Base-by-base conservation (phyloP, 2,888 invertebrate species). In the Baccha elongata region DNA sequence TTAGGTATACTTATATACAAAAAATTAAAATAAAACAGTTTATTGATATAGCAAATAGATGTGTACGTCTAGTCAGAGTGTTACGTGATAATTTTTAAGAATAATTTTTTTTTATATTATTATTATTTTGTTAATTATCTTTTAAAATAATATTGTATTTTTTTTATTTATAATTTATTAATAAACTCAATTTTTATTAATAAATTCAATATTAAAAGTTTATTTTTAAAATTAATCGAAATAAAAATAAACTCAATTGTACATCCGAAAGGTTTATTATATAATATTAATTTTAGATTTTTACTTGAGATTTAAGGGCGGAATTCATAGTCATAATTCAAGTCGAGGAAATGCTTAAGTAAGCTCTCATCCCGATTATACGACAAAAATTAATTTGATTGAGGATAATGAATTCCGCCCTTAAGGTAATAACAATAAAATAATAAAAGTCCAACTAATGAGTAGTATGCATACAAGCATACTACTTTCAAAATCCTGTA, bases 31-130 rank as follows among this genome's bases (percentile, higher is more conserved):
- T 75, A 75, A 58, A n/a, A 69, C 44, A 67, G 17, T 78, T 67
- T 32, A 80, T 69, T 32, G 48, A 73, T 58, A 19, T 23, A 71
- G 64, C 65, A 81, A 81, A 62, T 81, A 50, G 50, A 53, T 83
- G 68, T 78, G 78, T 76, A 72, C 60, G 19, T 83, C 83, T 83
- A 83, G 83, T 83, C 83, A 83, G 78, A 83, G 78, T 73, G 78
- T 83, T 78, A 83, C 83, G 83, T 83, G 83, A 83, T 83, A 83
- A 72, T 83, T 83, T 81, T 71, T 76, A 81, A 81, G 75, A 76
- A 40, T 74, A 11, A 8, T 32, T 32, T 55, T 76, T 68, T 68
- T 72, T 46, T 53, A 26, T 65, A 13, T 35, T 53, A 72, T 42
- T 67, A 53, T 35, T 60, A 50, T 42, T 48, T 32, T 50, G 17